Base-by-base conservation (phyloP, 1,140 invertebrate species). In the Pentalonia nigronervosa region DNA sequence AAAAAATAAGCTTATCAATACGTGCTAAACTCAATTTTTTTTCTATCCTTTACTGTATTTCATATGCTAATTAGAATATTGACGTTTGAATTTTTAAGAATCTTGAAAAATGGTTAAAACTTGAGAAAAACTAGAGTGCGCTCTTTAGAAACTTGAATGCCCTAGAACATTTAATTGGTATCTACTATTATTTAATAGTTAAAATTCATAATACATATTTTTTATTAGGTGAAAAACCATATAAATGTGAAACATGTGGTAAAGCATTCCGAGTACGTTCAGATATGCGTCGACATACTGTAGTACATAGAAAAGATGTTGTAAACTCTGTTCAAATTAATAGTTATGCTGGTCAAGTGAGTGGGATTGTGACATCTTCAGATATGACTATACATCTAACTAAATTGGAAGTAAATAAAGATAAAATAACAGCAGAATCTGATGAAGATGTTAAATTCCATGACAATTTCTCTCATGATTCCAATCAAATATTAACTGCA, bases 251-350 rank as follows among this genome's bases (percentile, higher is more conserved):
- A 7, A 95, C 97, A 0, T 98, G 98, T 95, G 96, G 96, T 2
- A 98, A 98, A 95, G 96, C 97, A n/a, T 98, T 98, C 95, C 96
- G 98, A 60, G 97, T 98, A 2, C 96, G 97, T 11, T 98, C 98
- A 48, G 98, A 99, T 94, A 97, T 99, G 96, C 98, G 98, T 94
- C 96, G 98, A 2, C 99, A 99, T 95, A 96, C 98, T 95, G 97
- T 97, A 41, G 98, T 97, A 2, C 98, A 99, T 94, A 96, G 95
- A 21, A 95, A 96, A 34, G 96, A 97, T 76, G 53, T 48, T 41
- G 94, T 84, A 36, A 93, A 86, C 30, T 86, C 87, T 76, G 76
- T 93, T 93, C 91, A 93, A 48, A 90, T 93, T 84, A 90, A 91
- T 87, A 86, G 91, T 56, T 93, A 93, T 93, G 81, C 81, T n/a